Evolutionary conservation across 2,797 vertebrate species (phyloP).

Genomic region (Calcarius lapponicus): DNA sequence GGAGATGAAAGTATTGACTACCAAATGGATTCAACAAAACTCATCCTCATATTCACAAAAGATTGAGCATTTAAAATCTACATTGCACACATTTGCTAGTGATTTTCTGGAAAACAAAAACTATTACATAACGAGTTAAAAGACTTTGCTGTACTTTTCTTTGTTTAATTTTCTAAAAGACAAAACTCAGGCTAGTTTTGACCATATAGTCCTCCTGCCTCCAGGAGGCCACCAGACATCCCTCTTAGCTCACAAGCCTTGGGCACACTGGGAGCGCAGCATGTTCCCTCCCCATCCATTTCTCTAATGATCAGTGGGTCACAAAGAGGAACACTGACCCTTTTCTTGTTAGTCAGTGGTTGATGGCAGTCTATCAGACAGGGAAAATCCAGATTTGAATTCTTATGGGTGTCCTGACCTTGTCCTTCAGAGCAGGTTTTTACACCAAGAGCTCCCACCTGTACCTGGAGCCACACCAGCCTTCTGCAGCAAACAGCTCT

Average conservation of each 20-base stretch:
- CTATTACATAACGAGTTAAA: neutral
- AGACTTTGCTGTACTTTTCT: neutral
- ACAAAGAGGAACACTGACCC: neutral
- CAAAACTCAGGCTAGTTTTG: neutral
- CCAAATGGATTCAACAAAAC: neutral
- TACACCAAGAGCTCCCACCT: neutral
- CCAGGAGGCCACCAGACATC: neutral
- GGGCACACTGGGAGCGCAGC: neutral
- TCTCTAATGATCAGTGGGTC: neutral
- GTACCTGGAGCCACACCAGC: neutral
- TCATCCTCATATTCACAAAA: neutral
- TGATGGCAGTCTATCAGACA: neutral
- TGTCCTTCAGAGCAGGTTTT: neutral
- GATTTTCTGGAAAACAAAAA: neutral
- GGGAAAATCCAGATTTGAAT: neutral
- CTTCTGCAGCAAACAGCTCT: neutral
- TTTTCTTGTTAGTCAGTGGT: neutral
- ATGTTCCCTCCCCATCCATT: accelerated
- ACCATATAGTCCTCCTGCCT: neutral
- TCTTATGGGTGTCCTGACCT: neutral
- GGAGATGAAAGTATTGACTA: neutral
- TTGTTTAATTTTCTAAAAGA: neutral
- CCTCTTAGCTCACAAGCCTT: accelerated
- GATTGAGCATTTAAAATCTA: neutral
- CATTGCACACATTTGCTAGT: neutral